phyloP scores from a whole-genome alignment of 2,113 vertebrate species.

The Phalacrocorax aristotelis region DNA sequence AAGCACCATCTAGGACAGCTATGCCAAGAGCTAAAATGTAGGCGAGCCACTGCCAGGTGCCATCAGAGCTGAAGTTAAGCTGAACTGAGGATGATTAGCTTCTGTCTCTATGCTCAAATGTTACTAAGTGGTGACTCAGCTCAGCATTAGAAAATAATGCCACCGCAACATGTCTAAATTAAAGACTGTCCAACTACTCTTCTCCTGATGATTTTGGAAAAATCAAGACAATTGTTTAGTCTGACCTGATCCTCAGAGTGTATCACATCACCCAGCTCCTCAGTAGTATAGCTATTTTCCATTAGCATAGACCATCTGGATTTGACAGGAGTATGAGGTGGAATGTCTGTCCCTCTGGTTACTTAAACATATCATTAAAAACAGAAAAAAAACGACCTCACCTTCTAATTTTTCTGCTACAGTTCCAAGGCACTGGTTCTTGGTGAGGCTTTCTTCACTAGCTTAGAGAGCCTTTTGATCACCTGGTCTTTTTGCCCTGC shows the following conservation, averaged over 20 bases:
- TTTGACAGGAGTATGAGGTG: neutral
- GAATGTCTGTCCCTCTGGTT: neutral
- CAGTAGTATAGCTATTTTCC: neutral
- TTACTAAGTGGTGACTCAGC: neutral
- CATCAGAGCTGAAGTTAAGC: rapidly evolving
- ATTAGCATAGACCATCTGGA: neutral
- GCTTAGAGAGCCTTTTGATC: neutral
- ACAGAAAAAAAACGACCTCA: neutral
- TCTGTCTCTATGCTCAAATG: neutral
- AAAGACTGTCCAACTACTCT: neutral
- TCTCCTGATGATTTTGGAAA: neutral
- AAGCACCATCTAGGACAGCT: neutral
- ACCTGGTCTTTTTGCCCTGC: neutral
- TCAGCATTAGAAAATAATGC: neutral
- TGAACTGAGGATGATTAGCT: neutral
- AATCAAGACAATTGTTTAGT: neutral
- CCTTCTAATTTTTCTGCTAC: neutral
- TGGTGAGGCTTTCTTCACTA: neutral
- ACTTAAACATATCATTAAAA: neutral
- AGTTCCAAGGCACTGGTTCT: neutral
- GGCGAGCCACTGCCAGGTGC: neutral
- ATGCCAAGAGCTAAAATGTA: rapidly evolving
- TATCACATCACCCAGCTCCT: neutral
- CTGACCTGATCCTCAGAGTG: neutral
- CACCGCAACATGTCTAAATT: neutral